These are phyloP conservation scores for Actinernus sp. DNA, from an alignment of 92 coral and sea anemone genomes.

Conservation along the genomic window DNA sequence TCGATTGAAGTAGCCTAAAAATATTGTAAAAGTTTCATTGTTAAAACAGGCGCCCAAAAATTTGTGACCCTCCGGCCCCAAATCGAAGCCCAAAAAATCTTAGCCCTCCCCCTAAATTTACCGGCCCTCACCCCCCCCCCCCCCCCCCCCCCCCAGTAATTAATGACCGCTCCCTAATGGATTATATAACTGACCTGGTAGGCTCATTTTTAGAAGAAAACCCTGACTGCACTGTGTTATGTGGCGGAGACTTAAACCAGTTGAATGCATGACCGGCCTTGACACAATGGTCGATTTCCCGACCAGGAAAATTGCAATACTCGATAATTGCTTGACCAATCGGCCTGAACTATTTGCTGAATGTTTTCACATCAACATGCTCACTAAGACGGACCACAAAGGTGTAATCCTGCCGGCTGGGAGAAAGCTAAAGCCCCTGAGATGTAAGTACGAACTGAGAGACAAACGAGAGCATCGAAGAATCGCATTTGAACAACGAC, in stretches of 20 bases:
- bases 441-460: constrained; percentile 7
- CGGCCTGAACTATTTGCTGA: constrained; percentile 5
- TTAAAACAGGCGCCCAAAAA: no score
- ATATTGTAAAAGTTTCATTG: no score
- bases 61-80: no score
- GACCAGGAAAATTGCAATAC: neutral
- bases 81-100: no score
- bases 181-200: neutral
- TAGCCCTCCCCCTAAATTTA: no score
- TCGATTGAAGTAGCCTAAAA: no score
- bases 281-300: neutral
- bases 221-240: neutral
- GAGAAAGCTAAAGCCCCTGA: constrained; percentile 6
- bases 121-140: no score
- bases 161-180: neutral
- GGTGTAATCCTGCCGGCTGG: constrained; percentile 9
- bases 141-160: neutral
- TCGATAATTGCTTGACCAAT: constrained; percentile 17
- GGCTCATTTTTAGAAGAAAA: neutral
- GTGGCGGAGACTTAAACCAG: neutral
- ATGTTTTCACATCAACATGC: neutral
- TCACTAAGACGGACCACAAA: constrained; percentile 14
- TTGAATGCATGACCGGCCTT: neutral
- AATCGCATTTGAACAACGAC: neutral
- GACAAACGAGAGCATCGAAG: constrained; percentile 2